Conservation (phyloP, 2,888 invertebrate genomes). For the Drosophila putrida region DNA sequence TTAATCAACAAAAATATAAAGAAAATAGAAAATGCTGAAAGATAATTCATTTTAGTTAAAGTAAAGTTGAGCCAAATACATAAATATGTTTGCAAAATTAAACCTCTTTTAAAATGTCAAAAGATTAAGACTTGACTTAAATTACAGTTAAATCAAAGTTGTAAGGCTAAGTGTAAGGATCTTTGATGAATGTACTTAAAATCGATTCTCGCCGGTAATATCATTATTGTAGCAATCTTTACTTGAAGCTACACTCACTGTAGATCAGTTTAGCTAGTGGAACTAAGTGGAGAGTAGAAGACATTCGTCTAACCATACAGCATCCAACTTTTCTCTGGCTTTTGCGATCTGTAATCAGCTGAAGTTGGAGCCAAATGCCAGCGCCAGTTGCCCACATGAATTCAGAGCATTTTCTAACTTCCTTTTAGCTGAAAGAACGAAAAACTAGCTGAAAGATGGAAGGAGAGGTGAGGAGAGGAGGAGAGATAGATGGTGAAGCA, state of each 20-base stretch:
- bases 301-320: slow-evolving; percentile 17
- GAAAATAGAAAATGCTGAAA: too few relatives aligned
- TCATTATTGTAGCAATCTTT: slow-evolving; percentile 6
- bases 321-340: slow-evolving; percentile 27
- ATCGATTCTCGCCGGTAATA: neutral
- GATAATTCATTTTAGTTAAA: too few relatives aligned
- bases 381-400: slow-evolving; percentile 65
- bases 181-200: neutral
- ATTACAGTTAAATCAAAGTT: too few relatives aligned
- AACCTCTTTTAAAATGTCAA: too few relatives aligned
- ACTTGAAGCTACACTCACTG: neutral
- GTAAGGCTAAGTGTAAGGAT: neutral
- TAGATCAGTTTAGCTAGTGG: slow-evolving; percentile 15
- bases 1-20: too few relatives aligned
- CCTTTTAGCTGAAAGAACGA: slow-evolving; percentile 67
- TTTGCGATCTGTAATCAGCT: slow-evolving; percentile 55
- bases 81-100: too few relatives aligned
- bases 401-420: slow-evolving; percentile 80
- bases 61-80: too few relatives aligned
- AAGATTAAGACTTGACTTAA: too few relatives aligned
- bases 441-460: slow-evolving; percentile 36
- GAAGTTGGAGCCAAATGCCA: slow-evolving; percentile 46
- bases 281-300: slow-evolving; percentile 28
- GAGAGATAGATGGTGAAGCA: slow-evolving; percentile 1
- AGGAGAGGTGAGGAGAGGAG: neutral